Conservation (phyloP, 2,888 invertebrate genomes). For the Dryococelus australis region DNA sequence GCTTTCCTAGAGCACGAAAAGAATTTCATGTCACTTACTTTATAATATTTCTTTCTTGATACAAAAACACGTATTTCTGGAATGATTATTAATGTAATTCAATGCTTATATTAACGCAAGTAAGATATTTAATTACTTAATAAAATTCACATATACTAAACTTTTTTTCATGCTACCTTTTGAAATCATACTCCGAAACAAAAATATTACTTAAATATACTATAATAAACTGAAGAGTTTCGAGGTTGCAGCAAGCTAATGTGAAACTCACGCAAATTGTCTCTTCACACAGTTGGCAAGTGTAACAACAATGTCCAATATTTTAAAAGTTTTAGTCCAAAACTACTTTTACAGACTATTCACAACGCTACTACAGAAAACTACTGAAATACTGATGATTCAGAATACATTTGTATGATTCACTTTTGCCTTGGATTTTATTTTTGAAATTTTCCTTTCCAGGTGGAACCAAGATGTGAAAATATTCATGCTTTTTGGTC, state of each 20-base stretch:
- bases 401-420: background rate
- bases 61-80: background rate
- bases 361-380: background rate
- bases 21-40: background rate
- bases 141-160: background rate
- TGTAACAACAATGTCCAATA: constrained; percentile 11
- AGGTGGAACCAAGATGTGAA: too few relatives aligned
- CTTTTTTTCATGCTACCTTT: background rate
- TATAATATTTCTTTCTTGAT: background rate
- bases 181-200: background rate
- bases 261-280: background rate
- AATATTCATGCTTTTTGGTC: too few relatives aligned
- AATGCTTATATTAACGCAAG: background rate
- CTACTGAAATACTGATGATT: constrained; percentile 9
- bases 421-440: background rate
- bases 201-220: background rate
- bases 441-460: too few relatives aligned
- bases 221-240: background rate
- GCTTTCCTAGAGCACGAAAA: background rate
- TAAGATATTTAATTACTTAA: background rate
- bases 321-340: background rate
- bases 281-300: background rate
- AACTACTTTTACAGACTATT: background rate
- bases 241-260: background rate
- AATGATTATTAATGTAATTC: background rate